phyloP scores from a whole-genome alignment of 1,140 invertebrate genomes.

The Drosophila truncata region DNA sequence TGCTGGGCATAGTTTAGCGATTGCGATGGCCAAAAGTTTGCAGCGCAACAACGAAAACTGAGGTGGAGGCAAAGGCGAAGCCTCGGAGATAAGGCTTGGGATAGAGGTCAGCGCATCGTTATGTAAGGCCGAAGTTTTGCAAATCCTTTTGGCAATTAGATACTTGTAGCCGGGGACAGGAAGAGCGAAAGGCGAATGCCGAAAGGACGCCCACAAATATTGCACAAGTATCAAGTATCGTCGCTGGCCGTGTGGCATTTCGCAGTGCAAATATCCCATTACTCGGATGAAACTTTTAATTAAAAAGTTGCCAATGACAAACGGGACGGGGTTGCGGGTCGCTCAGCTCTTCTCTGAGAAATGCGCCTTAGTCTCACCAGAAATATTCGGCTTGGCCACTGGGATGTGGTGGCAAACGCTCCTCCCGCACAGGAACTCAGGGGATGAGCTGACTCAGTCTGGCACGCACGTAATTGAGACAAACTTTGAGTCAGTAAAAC shows the following conservation, averaged over 20 bases:
- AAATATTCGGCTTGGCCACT: conserved; percentile 61
- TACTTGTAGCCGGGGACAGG: conserved; percentile 63
- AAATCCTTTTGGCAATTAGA: conserved; percentile 83
- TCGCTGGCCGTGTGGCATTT: conserved; percentile 62
- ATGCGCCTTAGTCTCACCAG: conserved; percentile 58
- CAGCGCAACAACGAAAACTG: conserved; percentile 50
- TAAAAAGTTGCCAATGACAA: conserved; percentile 83
- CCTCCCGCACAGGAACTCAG: background rate
- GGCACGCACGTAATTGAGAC: conserved; percentile 82
- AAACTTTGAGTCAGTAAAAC: conserved; percentile 81
- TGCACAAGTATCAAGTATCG: conserved; percentile 69
- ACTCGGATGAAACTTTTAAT: conserved; percentile 83
- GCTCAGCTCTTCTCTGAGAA: conserved; percentile 15
- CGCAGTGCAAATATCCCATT: conserved; percentile 83
- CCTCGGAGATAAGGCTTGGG: conserved; percentile 5
- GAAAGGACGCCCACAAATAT: conserved; percentile 68
- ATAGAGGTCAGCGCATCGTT: conserved; percentile 60
- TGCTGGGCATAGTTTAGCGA: conserved; percentile 64
- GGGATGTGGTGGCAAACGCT: conserved; percentile 22
- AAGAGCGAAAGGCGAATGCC: conserved; percentile 19
- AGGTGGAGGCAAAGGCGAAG: conserved; percentile 12
- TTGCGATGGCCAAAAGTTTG: conserved; percentile 62
- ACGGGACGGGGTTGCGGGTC: conserved; percentile 44
- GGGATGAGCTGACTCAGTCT: conserved; percentile 58
- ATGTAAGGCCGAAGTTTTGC: conserved; percentile 70